Conservation (phyloP, 30 jellyfish, hydroid and myxozoan genomes). For the Turritopsis rubra region DNA sequence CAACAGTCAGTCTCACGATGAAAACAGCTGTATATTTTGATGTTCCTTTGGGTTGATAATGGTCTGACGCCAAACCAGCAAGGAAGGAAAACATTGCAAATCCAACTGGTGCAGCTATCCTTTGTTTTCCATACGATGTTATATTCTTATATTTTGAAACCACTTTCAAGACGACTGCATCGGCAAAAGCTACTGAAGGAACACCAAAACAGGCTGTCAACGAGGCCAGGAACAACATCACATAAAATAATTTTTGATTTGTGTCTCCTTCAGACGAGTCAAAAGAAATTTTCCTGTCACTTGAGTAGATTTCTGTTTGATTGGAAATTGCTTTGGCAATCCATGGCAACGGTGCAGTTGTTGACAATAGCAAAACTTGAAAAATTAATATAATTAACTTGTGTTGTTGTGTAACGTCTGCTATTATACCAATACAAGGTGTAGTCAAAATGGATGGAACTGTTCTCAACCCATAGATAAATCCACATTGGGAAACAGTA, state of each 20-base stretch:
- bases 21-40: slow-evolving; percentile 10
- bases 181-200: slow-evolving; percentile 40
- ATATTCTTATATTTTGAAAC: slow-evolving; percentile 20
- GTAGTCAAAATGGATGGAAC: not conserved
- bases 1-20: not conserved
- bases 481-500: not conserved
- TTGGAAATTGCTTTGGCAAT: not conserved
- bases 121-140: slow-evolving; percentile 52
- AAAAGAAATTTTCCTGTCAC: not conserved
- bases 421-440: slow-evolving; percentile 10
- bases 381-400: not conserved
- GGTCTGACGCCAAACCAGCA: slow-evolving; percentile 51
- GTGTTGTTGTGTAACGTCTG: not conserved
- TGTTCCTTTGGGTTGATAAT: not conserved
- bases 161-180: slow-evolving; percentile 45
- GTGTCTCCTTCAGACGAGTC: not conserved
- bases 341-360: slow-evolving; percentile 15
- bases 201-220: not conserved
- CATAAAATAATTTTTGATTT: slow-evolving; percentile 2
- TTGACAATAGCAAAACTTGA: not conserved
- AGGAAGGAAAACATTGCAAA: slow-evolving; percentile 58
- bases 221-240: not conserved
- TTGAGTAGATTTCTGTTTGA: not conserved
- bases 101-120: slow-evolving; percentile 83
- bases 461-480: slow-evolving; percentile 5